These are phyloP conservation scores for Erythrolamprus reginae DNA, from an alignment of 2,113 vertebrate genomes.

Conservation along the genomic window DNA sequence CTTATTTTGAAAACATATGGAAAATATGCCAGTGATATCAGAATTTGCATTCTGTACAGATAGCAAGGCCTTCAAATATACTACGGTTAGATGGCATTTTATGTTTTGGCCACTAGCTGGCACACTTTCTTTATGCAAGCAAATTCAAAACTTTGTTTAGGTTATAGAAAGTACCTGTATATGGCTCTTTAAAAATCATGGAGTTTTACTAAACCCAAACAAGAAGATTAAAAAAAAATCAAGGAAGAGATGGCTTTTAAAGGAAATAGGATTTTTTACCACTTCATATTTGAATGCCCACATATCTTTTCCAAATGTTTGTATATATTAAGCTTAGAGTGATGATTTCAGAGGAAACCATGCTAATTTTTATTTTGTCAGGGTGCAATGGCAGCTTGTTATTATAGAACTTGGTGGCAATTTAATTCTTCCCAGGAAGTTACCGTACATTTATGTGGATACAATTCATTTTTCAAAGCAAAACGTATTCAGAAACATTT, in stretches of 20 bases:
- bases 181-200: conserved; percentile 38
- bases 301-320: conserved; percentile 54
- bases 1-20: conserved; percentile 34
- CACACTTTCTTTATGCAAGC: conserved; percentile 48
- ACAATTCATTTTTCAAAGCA: conserved; percentile 20
- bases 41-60: conserved; percentile 37
- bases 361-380: conserved; percentile 54
- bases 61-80: conserved; percentile 26
- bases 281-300: conserved; percentile 54
- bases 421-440: conserved; percentile 35
- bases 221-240: not conserved
- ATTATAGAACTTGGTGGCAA: conserved; percentile 51
- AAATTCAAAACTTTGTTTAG: conserved; percentile 44
- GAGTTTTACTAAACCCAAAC: not conserved
- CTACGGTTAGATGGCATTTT: not conserved
- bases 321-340: conserved; percentile 69
- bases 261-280: conserved; percentile 30
- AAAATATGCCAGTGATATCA: conserved; percentile 5
- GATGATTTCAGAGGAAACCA: conserved; percentile 39
- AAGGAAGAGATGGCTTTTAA: conserved; percentile 42
- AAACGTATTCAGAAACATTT: conserved; percentile 21
- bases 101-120: conserved; percentile 58
- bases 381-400: conserved; percentile 42
- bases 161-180: conserved; percentile 46
- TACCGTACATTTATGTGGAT: conserved; percentile 25